Conservation (phyloP, 35 echinoderm and acorn worm species). For the Stichopus chloronotus region DNA sequence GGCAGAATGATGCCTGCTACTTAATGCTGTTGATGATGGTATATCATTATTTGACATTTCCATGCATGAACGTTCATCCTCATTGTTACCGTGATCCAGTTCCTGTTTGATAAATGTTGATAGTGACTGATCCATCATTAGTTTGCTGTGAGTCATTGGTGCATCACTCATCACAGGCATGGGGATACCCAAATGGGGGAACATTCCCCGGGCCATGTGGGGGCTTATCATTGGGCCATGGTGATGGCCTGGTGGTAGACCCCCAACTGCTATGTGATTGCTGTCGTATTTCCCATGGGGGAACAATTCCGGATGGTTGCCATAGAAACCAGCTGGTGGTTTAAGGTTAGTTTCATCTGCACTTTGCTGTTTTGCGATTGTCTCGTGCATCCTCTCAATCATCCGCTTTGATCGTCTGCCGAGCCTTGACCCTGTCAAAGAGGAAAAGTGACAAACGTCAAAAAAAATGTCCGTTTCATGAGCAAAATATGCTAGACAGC, state of each 20-base stretch:
- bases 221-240: conserved; percentile 67
- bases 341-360: conserved; percentile 76
- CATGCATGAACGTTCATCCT: conserved; percentile 67
- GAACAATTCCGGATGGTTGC: conserved; percentile 94
- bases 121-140: conserved; percentile 80
- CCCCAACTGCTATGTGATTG: conserved; percentile 54
- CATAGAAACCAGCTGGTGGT: conserved; percentile 90
- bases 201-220: conserved; percentile 80
- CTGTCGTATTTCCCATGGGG: conserved; percentile 76
- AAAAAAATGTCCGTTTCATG: not conserved
- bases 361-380: conserved; percentile 89
- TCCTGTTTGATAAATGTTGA: conserved; percentile 94
- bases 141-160: conserved; percentile 52
- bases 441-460: conserved; percentile 7
- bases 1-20: conserved; percentile 76
- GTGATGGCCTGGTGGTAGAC: conserved; percentile 16
- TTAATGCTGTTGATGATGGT: conserved; percentile 68
- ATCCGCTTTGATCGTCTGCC: conserved; percentile 94
- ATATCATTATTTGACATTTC: conserved; percentile 75
- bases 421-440: conserved; percentile 79
- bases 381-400: conserved; percentile 99
- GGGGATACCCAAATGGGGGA: conserved; percentile 60
- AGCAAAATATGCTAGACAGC: not conserved
- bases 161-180: conserved; percentile 72
- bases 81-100: conserved; percentile 75